A percentile compares a stretch with the other conserved stretches of the same genome.
phyloP scores from a whole-genome alignment of 2,797 vertebrate genomes.

The Megalops cyprinoides region DNA sequence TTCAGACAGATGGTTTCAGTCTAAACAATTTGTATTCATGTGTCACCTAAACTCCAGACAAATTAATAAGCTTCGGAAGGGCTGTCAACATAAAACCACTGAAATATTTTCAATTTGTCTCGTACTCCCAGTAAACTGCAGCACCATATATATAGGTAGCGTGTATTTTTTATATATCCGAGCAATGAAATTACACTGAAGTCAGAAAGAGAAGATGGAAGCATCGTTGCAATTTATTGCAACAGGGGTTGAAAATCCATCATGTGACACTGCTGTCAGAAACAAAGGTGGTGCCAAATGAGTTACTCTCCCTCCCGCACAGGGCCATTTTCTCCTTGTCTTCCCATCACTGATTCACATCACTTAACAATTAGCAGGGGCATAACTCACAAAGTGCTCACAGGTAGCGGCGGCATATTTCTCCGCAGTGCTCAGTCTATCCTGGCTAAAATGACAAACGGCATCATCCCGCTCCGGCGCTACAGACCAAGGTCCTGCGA shows the following conservation, averaged over 20 bases:
- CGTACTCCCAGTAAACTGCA: not conserved
- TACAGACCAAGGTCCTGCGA: not conserved
- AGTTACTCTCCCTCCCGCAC: not conserved
- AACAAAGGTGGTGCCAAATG: constrained; percentile 16
- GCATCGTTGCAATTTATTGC: constrained; percentile 23
- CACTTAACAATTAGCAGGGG: constrained; percentile 18
- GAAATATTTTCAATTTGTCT: constrained; percentile 21
- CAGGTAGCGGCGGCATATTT: not conserved
- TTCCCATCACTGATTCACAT: not conserved
- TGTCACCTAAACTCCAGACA: constrained; percentile 25
- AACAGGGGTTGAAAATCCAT: not conserved
- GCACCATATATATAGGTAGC: no score
- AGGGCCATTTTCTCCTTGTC: constrained; percentile 5
- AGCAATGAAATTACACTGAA: constrained; percentile 23
- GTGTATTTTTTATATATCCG: not conserved
- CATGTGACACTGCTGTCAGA: constrained; percentile 25
- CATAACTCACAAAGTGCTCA: not conserved
- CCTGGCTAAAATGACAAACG: not conserved
- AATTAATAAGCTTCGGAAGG: constrained; percentile 29
- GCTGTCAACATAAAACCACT: constrained; percentile 18
- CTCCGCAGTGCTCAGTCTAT: not conserved
- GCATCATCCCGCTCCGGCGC: not conserved
- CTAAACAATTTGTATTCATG: constrained; percentile 11
- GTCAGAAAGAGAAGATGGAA: constrained; percentile 9
- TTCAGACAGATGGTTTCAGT: constrained; percentile 22